phyloP scores from a whole-genome alignment of 2,888 invertebrate genomes.

The Campoplex capitator region DNA sequence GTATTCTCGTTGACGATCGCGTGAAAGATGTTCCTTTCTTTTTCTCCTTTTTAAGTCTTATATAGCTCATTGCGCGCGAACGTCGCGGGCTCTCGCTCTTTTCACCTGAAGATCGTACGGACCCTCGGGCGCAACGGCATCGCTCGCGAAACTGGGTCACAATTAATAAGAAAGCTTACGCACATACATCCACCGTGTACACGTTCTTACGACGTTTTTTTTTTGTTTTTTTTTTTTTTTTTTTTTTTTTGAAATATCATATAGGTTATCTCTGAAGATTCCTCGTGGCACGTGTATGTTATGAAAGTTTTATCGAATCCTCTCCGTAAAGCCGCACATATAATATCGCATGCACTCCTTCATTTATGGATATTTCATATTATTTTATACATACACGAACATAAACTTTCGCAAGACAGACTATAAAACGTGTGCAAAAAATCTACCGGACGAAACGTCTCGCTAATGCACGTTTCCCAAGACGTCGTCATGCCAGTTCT shows the following conservation, averaged over 20 bases:
- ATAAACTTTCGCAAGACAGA: constrained; percentile 38
- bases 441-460: constrained; percentile 22
- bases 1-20: constrained; percentile 30
- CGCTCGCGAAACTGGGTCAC: constrained; percentile 74
- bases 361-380: neutral
- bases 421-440: constrained; percentile 35
- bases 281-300: constrained; percentile 42
- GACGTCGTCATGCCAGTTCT: constrained; percentile 38
- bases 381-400: constrained; percentile 1
- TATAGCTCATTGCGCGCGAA: neutral
- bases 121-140: constrained; percentile 60
- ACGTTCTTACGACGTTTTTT: neutral
- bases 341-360: neutral
- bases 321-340: constrained; percentile 26
- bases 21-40: constrained; percentile 27
- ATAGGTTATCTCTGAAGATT: constrained; percentile 26
- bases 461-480: constrained; percentile 40
- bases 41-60: neutral
- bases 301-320: constrained; percentile 71
- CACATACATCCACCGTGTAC: constrained; percentile 14
- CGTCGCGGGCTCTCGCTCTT: constrained; percentile 26
- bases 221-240: too few relatives aligned
- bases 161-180: constrained; percentile 75
- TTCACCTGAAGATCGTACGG: constrained; percentile 56
- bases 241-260: neutral